phyloP scores from a whole-genome alignment of 2,797 vertebrate species.

The Cercopithecus hamlyni region DNA sequence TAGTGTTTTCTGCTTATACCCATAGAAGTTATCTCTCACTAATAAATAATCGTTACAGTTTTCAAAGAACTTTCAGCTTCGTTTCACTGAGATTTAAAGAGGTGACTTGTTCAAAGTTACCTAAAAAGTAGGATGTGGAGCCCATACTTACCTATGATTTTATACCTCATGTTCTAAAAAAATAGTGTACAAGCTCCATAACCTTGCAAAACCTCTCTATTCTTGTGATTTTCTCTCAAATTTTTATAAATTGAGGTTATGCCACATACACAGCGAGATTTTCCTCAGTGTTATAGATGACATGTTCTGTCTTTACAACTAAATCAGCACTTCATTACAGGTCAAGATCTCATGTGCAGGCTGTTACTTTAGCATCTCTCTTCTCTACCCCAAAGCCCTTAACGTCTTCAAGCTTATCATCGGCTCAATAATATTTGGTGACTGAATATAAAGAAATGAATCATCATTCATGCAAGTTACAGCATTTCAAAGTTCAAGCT shows the following conservation, averaged over 20 bases:
- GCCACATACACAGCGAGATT: background rate
- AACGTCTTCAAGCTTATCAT: background rate
- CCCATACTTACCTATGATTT: background rate
- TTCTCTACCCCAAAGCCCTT: background rate
- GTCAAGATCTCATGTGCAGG: too few species aligned
- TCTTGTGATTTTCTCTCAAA: background rate
- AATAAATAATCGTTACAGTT: background rate
- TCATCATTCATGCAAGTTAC: background rate
- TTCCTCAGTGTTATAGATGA: background rate
- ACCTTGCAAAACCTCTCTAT: background rate
- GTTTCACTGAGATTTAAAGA: background rate
- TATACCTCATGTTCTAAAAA: background rate
- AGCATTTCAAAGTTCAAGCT: background rate
- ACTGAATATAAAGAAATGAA: background rate
- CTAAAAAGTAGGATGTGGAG: background rate
- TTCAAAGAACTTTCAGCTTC: background rate
- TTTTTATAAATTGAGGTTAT: background rate
- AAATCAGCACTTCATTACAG: background rate
- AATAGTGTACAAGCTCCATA: background rate
- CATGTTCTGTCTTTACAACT: background rate
- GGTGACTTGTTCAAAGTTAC: background rate
- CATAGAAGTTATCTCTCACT: background rate
- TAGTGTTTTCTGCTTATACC: background rate
- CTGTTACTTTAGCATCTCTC: background rate
- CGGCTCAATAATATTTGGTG: background rate